Conservation (phyloP, 2,888 invertebrate species). For the Plemyria rubiginata region DNA sequence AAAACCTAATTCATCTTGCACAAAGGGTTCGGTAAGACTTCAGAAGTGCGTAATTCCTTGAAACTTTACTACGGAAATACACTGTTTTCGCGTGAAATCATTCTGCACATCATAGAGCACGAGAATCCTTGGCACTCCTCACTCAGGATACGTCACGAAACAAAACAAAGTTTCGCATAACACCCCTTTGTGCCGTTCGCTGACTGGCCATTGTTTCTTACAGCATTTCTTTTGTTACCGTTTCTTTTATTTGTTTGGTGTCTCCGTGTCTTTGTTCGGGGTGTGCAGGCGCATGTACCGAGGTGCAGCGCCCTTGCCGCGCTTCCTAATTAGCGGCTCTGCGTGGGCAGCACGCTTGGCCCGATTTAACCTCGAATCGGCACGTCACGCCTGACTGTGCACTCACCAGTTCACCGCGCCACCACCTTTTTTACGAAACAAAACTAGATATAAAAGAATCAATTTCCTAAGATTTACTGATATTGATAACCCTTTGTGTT, state of each 20-base stretch:
- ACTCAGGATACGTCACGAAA: conserved; percentile 53
- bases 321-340: conserved; percentile 78
- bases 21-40: conserved; percentile 29
- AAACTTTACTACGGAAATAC: conserved; percentile 32
- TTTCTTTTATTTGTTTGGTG: conserved; percentile 66
- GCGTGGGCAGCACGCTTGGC: conserved; percentile 66
- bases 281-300: conserved; percentile 49
- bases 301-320: conserved; percentile 77
- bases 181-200: conserved; percentile 67
- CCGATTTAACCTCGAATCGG: conserved; percentile 68
- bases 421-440: conserved; percentile 19
- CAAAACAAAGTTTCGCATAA: conserved; percentile 64
- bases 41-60: conserved; percentile 29
- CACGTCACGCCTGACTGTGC: conserved; percentile 63
- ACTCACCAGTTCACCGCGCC: conserved; percentile 31
- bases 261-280: conserved; percentile 56
- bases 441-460: not conserved
- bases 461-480: too few relatives aligned
- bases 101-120: conserved; percentile 33
- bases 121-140: conserved; percentile 45
- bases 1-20: conserved; percentile 21
- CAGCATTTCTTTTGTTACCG: conserved; percentile 66
- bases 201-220: conserved; percentile 61
- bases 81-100: conserved; percentile 25
- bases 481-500: not conserved